Base-by-base conservation (phyloP, 2,797 vertebrate genomes). In the Phrynocephalus forsythii region DNA sequence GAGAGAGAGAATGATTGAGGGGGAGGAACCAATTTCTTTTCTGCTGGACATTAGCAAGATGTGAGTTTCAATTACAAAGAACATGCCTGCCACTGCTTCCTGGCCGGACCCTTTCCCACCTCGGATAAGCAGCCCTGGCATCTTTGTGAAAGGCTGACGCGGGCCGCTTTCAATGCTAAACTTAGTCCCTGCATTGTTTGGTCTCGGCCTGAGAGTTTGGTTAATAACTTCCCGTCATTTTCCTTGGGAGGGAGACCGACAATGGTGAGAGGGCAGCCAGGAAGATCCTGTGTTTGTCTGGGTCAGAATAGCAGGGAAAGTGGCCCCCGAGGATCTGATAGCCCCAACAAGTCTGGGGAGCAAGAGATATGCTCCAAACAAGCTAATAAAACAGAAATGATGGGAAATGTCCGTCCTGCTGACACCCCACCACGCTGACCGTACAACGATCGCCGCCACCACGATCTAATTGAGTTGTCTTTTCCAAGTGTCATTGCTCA, bases 261-360 rank as follows among this genome's bases (percentile, higher is more conserved):
- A 98, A 98, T 98, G 97, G 97, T 95, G 96, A 95, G 95, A 92
- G 97, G 97, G 98, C 97, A 95, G 97, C 98, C 98, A 98, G 98
- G 97, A 97, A 97, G 98, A 98, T 99, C 99, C 99, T 99, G 98
- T 98, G 96, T 99, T 99, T 99, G 98, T 99, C 97, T 98, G 96
- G 95, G 96, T 96, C 96, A 98, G 98, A 98, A 98, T 98, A 96
- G 97, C 93, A 95, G 95, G 96, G 97, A 97, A 97, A 96, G 86
- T 89, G 85, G 93, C 94, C 82, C 93, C 89, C 87, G 93, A 92
- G 93, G 89, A 92, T 95, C 95, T 93, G 96, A 95, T 92, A 92
- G 92, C 91, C 96, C 97, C 95, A 93, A 95, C 95, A 93, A 96
- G 48, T 97, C 97, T 94, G 95, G 95, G 95, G 95, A 97, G 96